Percentiles rank a stretch among this genome's conserved stretches.
Conservation (phyloP, 2,797 vertebrate genomes). For the Semotilus atromaculatus region DNA sequence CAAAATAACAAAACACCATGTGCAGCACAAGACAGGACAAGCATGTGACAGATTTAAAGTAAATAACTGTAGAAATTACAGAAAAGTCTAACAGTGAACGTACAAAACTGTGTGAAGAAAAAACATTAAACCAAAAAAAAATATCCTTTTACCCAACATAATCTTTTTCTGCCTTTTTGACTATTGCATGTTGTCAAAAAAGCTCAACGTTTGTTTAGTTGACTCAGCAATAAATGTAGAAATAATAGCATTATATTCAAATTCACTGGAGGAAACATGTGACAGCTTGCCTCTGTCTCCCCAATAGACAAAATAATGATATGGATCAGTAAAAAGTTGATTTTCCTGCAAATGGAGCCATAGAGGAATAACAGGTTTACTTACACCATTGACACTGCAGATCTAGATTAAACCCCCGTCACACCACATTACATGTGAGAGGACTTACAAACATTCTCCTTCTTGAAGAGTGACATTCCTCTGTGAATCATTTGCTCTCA, state of each 20-base stretch:
- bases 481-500: too few species aligned
- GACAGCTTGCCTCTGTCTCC: neutral
- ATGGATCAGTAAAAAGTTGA: neutral
- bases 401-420: accelerated
- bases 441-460: too few species aligned
- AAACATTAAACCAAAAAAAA: too few species aligned
- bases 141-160: too few species aligned
- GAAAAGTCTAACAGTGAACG: too few species aligned
- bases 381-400: neutral
- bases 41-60: too few species aligned
- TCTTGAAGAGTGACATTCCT: neutral
- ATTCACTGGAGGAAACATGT: neutral
- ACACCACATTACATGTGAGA: neutral
- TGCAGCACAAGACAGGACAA: too few species aligned
- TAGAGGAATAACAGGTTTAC: neutral
- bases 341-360: neutral
- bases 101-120: too few species aligned
- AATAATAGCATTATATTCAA: neutral
- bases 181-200: neutral
- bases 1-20: too few species aligned
- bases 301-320: neutral
- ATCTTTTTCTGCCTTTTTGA: neutral
- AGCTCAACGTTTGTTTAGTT: neutral
- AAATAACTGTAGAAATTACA: too few species aligned
- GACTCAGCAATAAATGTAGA: neutral